These are phyloP conservation scores for Phallusia fumigata DNA, from an alignment of 23 tunicate genomes.

Conservation along the genomic window DNA sequence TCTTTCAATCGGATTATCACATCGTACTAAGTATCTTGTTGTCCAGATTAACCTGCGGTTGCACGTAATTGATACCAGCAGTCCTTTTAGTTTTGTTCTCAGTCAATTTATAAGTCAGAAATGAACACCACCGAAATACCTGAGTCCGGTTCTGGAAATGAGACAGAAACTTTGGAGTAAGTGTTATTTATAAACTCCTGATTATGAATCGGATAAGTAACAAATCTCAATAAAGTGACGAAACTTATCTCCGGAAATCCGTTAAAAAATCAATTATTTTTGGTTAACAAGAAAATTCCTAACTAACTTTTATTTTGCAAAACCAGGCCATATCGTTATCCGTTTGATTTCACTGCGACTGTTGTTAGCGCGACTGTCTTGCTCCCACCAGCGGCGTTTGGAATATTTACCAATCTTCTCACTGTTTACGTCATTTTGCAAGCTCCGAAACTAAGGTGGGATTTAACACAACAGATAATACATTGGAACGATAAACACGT, in stretches of 20 bases:
- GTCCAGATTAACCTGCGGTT: too few species aligned
- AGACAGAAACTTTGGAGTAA: neutral
- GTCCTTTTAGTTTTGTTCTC: neutral
- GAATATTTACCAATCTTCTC: neutral
- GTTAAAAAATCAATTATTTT: too few species aligned
- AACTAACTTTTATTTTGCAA: neutral
- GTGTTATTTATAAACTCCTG: too few species aligned
- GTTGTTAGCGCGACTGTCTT: neutral
- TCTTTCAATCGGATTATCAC: too few species aligned
- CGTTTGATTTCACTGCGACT: neutral
- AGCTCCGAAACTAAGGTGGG: neutral
- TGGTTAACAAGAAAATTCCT: too few species aligned
- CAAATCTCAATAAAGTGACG: too few species aligned
- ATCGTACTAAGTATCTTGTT: too few species aligned
- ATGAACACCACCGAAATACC: neutral
- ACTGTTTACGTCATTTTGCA: neutral
- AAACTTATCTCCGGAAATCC: too few species aligned
- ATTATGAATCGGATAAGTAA: too few species aligned
- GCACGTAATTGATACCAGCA: too few species aligned
- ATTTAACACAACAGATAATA: too few species aligned
- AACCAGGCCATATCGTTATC: neutral
- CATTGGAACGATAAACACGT: too few species aligned
- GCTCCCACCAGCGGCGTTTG: neutral
- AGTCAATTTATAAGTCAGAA: neutral
- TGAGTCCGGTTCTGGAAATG: neutral